phyloP scores from a whole-genome alignment of 2,113 vertebrate genomes.

The Stomatorhinus ivindoensis region DNA sequence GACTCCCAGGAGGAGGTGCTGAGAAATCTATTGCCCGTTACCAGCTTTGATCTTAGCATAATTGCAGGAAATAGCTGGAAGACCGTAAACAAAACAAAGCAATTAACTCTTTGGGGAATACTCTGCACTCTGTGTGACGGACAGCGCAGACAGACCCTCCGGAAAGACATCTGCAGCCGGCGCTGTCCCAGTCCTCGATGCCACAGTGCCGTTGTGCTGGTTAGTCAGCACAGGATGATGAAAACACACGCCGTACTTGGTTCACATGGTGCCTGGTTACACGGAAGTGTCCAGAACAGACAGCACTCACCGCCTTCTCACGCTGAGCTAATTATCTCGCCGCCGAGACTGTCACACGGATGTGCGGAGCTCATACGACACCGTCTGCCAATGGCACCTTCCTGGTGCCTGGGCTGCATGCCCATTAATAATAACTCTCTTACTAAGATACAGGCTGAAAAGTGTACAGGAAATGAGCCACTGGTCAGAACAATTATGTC shows the following conservation, averaged over 20 bases:
- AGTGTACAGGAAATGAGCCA: not conserved
- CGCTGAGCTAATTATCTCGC: not conserved
- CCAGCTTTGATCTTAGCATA: slow-evolving; percentile 21
- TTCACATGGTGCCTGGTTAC: not conserved
- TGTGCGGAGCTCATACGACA: not conserved
- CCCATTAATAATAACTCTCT: not conserved
- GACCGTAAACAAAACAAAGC: slow-evolving; percentile 13
- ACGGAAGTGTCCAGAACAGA: not conserved
- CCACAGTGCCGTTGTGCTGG: not conserved
- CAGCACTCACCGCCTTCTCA: not conserved
- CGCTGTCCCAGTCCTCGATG: not conserved
- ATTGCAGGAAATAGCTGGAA: slow-evolving; percentile 24
- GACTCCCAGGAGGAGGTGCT: slow-evolving; percentile 5
- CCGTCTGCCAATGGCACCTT: not conserved
- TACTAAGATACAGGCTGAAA: not conserved
- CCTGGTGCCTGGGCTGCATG: not conserved
- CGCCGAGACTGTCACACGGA: not conserved
- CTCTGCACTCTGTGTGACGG: not conserved
- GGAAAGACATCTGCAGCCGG: not conserved
- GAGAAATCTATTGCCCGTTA: not conserved
- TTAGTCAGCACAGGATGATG: not conserved
- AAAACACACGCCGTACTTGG: not conserved
- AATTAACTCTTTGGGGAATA: slow-evolving; percentile 7
- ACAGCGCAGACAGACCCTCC: not conserved
- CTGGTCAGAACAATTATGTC: not conserved